A percentile compares a stretch with the other conserved stretches of the same genome.
phyloP scores from a whole-genome alignment of 2,113 vertebrate species.

The Hyperopisus bebe region DNA sequence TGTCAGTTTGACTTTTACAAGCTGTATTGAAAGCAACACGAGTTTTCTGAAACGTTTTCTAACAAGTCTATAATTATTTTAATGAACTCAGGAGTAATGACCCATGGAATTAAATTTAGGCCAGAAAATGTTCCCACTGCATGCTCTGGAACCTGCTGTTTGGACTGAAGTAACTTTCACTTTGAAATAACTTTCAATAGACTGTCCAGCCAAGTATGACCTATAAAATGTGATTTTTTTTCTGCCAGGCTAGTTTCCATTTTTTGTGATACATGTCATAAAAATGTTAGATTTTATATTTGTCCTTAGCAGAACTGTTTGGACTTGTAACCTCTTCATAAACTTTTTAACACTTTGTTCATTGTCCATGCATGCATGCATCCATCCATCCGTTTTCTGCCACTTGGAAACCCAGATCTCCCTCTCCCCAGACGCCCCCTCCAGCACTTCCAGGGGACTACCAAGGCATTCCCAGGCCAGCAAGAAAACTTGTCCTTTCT shows the following conservation, averaged over 20 bases:
- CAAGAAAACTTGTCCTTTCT: neutral
- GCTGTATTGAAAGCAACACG: neutral
- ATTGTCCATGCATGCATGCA: neutral
- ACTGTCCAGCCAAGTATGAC: neutral
- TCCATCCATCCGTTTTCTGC: neutral
- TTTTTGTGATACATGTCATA: neutral
- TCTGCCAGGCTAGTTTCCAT: neutral
- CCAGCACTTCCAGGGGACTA: neutral
- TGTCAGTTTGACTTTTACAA: neutral
- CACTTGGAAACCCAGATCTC: neutral
- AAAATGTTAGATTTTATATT: neutral
- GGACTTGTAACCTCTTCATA: neutral
- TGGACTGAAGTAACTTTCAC: neutral
- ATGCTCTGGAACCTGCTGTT: neutral
- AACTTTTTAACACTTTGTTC: neutral
- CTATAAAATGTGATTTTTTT: neutral
- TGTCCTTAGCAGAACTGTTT: neutral
- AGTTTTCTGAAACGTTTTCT: neutral
- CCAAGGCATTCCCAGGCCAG: neutral
- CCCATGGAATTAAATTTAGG: conserved; percentile 2
- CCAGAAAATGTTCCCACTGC: neutral
- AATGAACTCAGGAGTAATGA: conserved; percentile 8
- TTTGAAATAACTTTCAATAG: neutral
- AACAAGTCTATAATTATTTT: conserved; percentile 15
- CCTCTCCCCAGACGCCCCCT: neutral